Base-by-base conservation (phyloP, 2,797 vertebrate genomes). In the Myotis myotis region DNA sequence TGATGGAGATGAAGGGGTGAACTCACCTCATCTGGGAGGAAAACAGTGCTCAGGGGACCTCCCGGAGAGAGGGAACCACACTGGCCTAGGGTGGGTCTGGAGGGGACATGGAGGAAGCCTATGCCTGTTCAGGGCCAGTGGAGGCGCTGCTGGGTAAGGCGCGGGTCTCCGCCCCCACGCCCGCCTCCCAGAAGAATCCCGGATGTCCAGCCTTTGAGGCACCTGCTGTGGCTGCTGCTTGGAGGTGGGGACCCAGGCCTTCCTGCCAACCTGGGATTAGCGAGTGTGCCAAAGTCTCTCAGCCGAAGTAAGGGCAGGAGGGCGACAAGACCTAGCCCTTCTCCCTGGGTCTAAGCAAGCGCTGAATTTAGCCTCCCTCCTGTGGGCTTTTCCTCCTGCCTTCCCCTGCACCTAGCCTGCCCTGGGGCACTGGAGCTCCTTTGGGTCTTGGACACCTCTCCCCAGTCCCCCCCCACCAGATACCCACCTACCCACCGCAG, bases 361-460 rank as follows among this genome's bases (percentile, higher is more conserved):
- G 89, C 95, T 92, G 89, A 57, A 93, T 97, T 93, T 75, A 97
- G 95, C 95, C 91, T 95, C 93, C 94, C 15, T 4, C 8, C 68
- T 64, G 0, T 19, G 13, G 44, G 4, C 30, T 60, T 82, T 49
- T 13, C 6, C 74, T 33, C 62, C 12, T 0, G 10, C 47, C 11
- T 55, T 55, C 93, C 36, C 38, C 80, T 95, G 0, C 19, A 22
- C 47, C 47, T 53, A 12, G 57, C 2, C 30, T 2, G 0, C 7
- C 3, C n/a, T 6, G n/a, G 5, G 23, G 23, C 19, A 13, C 79
- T 4, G 66, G 71, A 0, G 3, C 33, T 84, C 36, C 64, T 41
- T 11, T 60, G 57, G 57, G 57, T 64, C 28, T 1, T 64, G 60
- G 62, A 64, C 7, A 16, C 62, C 28, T 8, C 15, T n/a, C 33